Conservation (phyloP, 2,888 invertebrate species). For the Tortricodes alternella region DNA sequence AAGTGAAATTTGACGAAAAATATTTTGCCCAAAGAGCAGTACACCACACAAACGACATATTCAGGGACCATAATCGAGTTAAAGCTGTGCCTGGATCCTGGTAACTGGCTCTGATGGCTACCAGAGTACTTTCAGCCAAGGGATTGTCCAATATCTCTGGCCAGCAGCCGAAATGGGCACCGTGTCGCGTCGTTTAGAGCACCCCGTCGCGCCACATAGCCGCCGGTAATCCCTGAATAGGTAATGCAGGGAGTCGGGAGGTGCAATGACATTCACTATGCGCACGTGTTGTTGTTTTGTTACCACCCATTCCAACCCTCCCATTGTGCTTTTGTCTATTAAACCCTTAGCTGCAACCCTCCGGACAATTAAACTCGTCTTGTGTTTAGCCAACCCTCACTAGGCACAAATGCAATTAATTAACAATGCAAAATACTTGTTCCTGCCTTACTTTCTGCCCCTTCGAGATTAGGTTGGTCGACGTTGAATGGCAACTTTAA, state of each 20-base stretch:
- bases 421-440: slow-evolving; percentile 18
- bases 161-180: slow-evolving; percentile 40
- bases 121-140: not conserved
- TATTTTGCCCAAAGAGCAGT: too few species aligned
- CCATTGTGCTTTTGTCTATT: slow-evolving; percentile 22
- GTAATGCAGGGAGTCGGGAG: slow-evolving; percentile 40
- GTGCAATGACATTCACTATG: slow-evolving; percentile 41
- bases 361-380: slow-evolving; percentile 29
- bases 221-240: slow-evolving; percentile 45
- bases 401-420: slow-evolving; percentile 26
- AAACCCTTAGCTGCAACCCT: slow-evolving; percentile 23
- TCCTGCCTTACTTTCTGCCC: slow-evolving; percentile 9
- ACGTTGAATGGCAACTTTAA: slow-evolving; percentile 10
- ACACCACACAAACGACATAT: too few species aligned
- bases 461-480: not conserved
- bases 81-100: slow-evolving; percentile 6
- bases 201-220: slow-evolving; percentile 30
- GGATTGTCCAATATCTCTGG: slow-evolving; percentile 27
- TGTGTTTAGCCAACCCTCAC: slow-evolving; percentile 26
- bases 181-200: slow-evolving; percentile 29
- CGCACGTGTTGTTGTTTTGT: slow-evolving; percentile 30
- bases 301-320: slow-evolving; percentile 24
- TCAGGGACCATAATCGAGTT: too few species aligned
- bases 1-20: too few species aligned
- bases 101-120: not conserved